Evolutionary conservation across 2,113 vertebrate species (phyloP), one percentile per base, ranked within the genome.

Genomic region (Eurystomus gularis): DNA sequence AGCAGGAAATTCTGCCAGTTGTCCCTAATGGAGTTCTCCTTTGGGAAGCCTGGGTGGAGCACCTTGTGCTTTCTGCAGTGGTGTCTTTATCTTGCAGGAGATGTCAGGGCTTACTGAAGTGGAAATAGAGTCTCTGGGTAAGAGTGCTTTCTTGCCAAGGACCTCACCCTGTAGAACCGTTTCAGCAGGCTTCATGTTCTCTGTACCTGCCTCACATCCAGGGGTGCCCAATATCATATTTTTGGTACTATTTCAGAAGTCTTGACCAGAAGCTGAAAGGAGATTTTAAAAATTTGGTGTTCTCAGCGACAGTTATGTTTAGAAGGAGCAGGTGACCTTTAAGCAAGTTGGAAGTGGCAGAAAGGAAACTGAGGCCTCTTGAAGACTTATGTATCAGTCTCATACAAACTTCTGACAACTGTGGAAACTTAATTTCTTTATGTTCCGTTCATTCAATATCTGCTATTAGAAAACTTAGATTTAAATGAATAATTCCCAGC

Each of bases 401-500:
- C 11, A 8, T 33, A 37, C 21, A 73, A 13, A 29, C 51, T 78
- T 91, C 40, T 61, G 40, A 57, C n/a, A 65, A 44, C 19, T 62
- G 17, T 70, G 65, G 46, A 18, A 92, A 58, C 24, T 23, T 52
- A 18, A 2, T 60, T 69, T 61, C 39, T 65, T 10, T 52, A 42
- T 3, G 3, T 73, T 61, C 46, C 61, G 18, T 35, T 92, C 31
- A 25, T 82, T 77, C 64, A 84, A 1, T 80, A 68, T 16, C 5
- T 2, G 18, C 54, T 80, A 15, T 72, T 80, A 80, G 40, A 69
- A 88, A 90, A 21, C 42, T n/a, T 73, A 31, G 42, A 52, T 48
- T 75, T 86, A 78, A 89, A 81, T 77, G 26, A 80, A 76, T 13
- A 44, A 6, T 70, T 93, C 64, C 82, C 58, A 76, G 52, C 35